Evolutionary conservation across 35 echinoderm and acorn worm species (phyloP).

Genomic region (Ophioderma brevispina): DNA sequence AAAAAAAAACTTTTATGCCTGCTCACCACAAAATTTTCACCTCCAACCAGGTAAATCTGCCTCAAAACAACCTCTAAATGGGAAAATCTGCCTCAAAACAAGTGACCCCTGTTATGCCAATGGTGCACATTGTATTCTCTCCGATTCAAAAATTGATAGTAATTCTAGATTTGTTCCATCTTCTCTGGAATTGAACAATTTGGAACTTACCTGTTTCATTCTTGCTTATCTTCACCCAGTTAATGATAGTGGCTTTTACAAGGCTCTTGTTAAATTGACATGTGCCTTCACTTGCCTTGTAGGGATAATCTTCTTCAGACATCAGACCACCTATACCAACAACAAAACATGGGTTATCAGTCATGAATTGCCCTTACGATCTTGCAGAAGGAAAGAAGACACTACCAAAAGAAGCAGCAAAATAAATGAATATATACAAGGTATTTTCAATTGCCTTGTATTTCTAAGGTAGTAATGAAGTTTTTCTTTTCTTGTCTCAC

Average conservation of each 20-base stretch:
- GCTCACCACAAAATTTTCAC: too few species aligned
- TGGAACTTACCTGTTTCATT: slow-evolving; percentile 77
- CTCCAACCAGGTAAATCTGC: too few species aligned
- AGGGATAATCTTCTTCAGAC: slow-evolving; percentile 72
- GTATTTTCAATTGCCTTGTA: background rate
- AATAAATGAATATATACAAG: background rate
- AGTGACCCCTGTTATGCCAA: too few species aligned
- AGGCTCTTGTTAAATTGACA: slow-evolving; percentile 70
- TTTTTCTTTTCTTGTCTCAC: background rate
- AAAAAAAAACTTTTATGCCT: too few species aligned
- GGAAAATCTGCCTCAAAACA: too few species aligned
- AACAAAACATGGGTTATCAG: too few species aligned
- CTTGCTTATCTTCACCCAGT: slow-evolving; percentile 79
- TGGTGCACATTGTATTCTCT: too few species aligned
- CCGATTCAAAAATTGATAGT: too few species aligned
- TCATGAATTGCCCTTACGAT: too few species aligned
- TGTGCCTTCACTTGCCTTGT: slow-evolving; percentile 69
- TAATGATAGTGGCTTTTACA: slow-evolving; percentile 60
- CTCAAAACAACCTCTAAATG: too few species aligned
- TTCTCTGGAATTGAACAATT: background rate
- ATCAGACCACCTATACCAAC: slow-evolving; percentile 72
- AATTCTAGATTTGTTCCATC: too few species aligned
- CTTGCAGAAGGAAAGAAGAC: background rate
- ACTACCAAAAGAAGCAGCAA: background rate
- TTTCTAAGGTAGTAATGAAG: background rate